Evolutionary conservation across 2,797 vertebrate genomes (phyloP).

Genomic region (Hylomyscus alleni): DNA sequence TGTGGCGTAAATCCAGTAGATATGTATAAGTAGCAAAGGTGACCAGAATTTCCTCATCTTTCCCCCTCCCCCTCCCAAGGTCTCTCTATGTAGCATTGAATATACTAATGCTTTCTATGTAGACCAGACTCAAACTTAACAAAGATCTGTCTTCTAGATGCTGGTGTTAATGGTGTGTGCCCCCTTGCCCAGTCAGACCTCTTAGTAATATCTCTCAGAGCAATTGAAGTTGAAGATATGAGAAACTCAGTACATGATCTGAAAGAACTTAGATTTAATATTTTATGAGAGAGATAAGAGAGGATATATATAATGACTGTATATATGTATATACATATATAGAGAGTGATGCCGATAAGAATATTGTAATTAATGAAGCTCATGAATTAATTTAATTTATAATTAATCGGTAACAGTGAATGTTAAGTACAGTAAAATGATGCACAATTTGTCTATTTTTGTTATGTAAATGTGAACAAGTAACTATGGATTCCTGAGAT

Average conservation of each 20-base stretch:
- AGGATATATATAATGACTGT: background rate
- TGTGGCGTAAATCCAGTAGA: background rate
- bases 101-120: background rate
- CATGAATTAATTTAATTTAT: slow-evolving; percentile 15
- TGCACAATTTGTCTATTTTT: background rate
- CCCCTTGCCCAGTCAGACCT: background rate
- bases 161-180: background rate
- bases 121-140: background rate
- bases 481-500: background rate
- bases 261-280: background rate
- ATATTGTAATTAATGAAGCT: background rate
- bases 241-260: slow-evolving; percentile 7
- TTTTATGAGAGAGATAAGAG: background rate
- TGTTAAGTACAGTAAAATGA: background rate
- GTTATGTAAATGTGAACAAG: background rate
- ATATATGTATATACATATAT: background rate
- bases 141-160: background rate
- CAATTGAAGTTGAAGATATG: rapidly evolving
- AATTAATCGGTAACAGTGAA: background rate
- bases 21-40: background rate
- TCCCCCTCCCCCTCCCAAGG: background rate
- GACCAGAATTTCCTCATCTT: background rate
- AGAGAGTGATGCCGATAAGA: too few relatives aligned
- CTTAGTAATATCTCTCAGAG: background rate
- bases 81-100: too few relatives aligned